These are phyloP conservation scores for Amphipoea lucens DNA, from an alignment of 2,888 invertebrate genomes.

Conservation along the genomic window DNA sequence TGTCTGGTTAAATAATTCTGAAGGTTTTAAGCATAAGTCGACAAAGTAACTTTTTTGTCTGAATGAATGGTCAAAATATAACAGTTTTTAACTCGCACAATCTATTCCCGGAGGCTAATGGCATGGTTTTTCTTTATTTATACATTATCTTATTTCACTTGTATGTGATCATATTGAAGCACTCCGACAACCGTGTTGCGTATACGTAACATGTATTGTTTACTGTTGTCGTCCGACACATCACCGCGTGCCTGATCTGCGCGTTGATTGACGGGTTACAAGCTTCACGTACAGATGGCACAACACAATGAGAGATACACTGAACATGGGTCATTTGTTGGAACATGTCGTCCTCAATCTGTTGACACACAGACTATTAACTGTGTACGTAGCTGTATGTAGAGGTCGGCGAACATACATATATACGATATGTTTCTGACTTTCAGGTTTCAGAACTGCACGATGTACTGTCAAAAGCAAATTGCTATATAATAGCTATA, in stretches of 20 bases:
- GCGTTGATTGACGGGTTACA: slow-evolving; percentile 10
- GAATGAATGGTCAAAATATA: neutral
- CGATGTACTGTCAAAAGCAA: neutral
- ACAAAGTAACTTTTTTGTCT: too few species aligned
- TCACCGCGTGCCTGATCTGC: neutral
- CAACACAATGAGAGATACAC: slow-evolving; percentile 8
- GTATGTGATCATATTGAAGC: neutral
- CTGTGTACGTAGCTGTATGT: neutral
- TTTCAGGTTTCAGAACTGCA: neutral
- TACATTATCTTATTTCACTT: neutral
- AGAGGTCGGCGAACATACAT: neutral
- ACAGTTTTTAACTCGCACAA: neutral
- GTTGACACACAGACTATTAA: slow-evolving; percentile 7
- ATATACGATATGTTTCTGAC: neutral
- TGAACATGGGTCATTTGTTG: slow-evolving; percentile 25
- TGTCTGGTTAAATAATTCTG: neutral
- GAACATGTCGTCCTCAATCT: slow-evolving; percentile 17
- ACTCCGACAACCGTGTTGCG: neutral
- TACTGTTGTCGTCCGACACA: neutral
- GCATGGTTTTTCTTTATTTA: too few species aligned
- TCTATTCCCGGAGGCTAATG: neutral
- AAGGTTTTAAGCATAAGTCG: neutral
- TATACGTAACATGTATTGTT: neutral
- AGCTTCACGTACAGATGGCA: neutral
- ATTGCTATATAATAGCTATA: neutral